Evolutionary conservation across 2,797 vertebrate genomes (phyloP), one percentile per base, ranked within the genome.

Genomic region (Urocyon cinereoargenteus): DNA sequence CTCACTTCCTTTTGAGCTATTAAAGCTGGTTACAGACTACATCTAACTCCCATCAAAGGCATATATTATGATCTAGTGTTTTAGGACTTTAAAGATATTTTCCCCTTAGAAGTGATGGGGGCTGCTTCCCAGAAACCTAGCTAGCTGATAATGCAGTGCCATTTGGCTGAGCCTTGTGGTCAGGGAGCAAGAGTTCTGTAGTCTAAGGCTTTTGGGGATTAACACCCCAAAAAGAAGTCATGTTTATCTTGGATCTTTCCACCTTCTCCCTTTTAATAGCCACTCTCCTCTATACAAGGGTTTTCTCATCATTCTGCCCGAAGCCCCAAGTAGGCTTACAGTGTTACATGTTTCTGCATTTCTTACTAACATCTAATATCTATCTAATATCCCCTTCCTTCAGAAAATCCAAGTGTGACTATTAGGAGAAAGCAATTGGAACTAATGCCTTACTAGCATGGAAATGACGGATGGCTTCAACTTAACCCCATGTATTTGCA

Each of bases 51-150:
- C 2, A 36, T 81, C 51, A 88, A 78, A 97, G 55, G 34, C 11
- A n/a, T 68, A 59, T 72, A 91, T 95, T 91, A 34, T 88, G 70
- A 78, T 62, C 22, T 31, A 87, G 5, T 90, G 34, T 81, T 59
- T 77, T 45, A 49, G 26, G 75, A 81, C 78, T 95, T 93, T 6
- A 28, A 36, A 82, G n/a, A 45, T 18, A 55, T 88, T 91, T 93
- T 70, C 2, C 22, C 14, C n/a, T 81, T 81, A 92, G 77, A 72
- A 78, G 59, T 79, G 62, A 45, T 34, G 9, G 51, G 84, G 59
- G 2, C 66, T 84, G 40, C 36, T 94, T 97, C 84, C 59, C 70
- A 89, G 70, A 96, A 95, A 86, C 84, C 34, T 40, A 87, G 51
- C 31, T 45, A 94, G 84, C 75, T 97, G 49, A 77, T 79, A 77